phyloP scores from a whole-genome alignment of 2,888 invertebrate genomes.

The Rhamphomyia laevipes region DNA sequence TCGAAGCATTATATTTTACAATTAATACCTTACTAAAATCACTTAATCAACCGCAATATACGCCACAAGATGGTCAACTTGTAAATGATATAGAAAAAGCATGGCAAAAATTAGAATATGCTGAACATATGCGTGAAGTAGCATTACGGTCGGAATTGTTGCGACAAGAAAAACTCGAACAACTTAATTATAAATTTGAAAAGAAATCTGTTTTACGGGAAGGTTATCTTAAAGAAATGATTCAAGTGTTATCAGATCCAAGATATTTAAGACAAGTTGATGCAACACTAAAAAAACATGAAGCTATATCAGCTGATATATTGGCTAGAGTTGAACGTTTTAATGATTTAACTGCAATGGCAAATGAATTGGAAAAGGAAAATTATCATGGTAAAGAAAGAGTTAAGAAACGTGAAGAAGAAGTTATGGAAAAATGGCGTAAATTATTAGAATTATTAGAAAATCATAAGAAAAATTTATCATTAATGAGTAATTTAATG shows the following conservation, averaged over 20 bases:
- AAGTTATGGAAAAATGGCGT: slow-evolving; percentile 80
- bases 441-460: slow-evolving; percentile 74
- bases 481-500: slow-evolving; percentile 74
- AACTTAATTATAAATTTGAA: slow-evolving; percentile 90
- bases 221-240: slow-evolving; percentile 95
- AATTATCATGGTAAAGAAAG: slow-evolving; percentile 82
- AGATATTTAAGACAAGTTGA: slow-evolving; percentile 88
- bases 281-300: slow-evolving; percentile 95
- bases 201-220: slow-evolving; percentile 90
- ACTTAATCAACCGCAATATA: slow-evolving; percentile 77
- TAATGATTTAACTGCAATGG: slow-evolving; percentile 86
- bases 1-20: slow-evolving; percentile 91
- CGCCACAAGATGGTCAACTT: slow-evolving; percentile 77
- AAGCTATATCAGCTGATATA: slow-evolving; percentile 95
- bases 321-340: slow-evolving; percentile 87
- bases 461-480: slow-evolving; percentile 65
- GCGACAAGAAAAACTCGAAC: slow-evolving; percentile 85
- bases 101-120: slow-evolving; percentile 85
- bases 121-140: slow-evolving; percentile 89
- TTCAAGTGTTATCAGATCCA: slow-evolving; percentile 83
- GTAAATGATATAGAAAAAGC: slow-evolving; percentile 92
- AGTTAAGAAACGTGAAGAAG: slow-evolving; percentile 47
- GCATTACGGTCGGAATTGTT: slow-evolving; percentile 82
- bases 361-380: slow-evolving; percentile 80
- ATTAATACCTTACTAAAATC: slow-evolving; percentile 94